Evolutionary conservation across 2,113 vertebrate species (phyloP), one percentile per base, ranked within the genome.

Genomic region (Sterna hirundo): DNA sequence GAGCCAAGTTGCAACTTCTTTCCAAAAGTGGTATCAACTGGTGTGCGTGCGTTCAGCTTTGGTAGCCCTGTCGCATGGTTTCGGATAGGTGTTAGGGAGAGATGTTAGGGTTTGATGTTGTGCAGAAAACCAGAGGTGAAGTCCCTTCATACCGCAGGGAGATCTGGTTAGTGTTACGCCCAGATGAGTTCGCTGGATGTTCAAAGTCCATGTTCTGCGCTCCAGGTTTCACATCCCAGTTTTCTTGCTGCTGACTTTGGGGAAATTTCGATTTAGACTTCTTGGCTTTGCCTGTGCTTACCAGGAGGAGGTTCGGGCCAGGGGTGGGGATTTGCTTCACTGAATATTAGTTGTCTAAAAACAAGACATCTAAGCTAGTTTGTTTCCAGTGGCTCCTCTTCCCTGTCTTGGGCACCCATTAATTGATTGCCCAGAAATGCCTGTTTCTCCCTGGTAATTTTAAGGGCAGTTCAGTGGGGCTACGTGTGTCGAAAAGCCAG

Each of bases 1-100:
- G 78, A 42, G 7, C 47, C 23, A 38, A 30, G 17, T 55, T 68
- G 34, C 55, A 42, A 8, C 14, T 44, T 58, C 38, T 64, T 65
- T 30, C 58, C 60, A 1, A 23, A 40, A 90, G 21, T 11, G 15
- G 3, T 30, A 21, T n/a, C 57, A 40, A 6, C 38, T 9, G 22
- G 4, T 15, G 32, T 11, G 13, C 30, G 2, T 1, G 6, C 2
- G 2, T 54, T 81, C 75, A 17, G 36, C 42, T 52, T 13, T n/a
- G 72, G 25, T 44, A 57, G 32, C 25, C 2, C 36, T 9, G 8
- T 40, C 3, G 0, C 7, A 2, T 3, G 23, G 23, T 22, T 61
- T 60, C 20, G 47, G 46, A 4, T 19, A 4, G 58, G 47, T 29
- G 22, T 60, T 12, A 36, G 36, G 49, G 47, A 40, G 54, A 57